Conservation (phyloP, 2,888 invertebrate species). For the Netelia fuscicornis region DNA sequence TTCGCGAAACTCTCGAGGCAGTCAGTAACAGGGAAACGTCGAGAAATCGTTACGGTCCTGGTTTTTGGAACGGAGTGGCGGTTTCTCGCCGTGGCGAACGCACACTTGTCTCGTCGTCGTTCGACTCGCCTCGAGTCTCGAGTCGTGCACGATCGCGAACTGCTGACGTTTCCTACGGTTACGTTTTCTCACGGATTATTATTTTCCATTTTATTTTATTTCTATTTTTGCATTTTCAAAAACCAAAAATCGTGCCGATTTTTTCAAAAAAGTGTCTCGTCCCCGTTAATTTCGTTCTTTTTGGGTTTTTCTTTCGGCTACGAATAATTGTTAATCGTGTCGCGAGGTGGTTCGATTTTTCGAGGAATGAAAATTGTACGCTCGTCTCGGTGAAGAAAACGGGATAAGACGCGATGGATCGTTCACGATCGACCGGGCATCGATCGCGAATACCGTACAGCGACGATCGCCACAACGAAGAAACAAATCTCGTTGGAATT, state of each 20-base stretch:
- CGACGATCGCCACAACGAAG: constrained; percentile 65
- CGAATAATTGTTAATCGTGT: too few species aligned
- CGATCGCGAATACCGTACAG: constrained; percentile 69
- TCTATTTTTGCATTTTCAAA: too few species aligned
- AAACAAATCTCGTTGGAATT: constrained; percentile 68
- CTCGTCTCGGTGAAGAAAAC: constrained; percentile 6
- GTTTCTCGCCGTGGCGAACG: constrained; percentile 72
- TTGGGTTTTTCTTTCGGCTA: neutral
- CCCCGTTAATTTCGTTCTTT: too few species aligned
- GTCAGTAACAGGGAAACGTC: neutral
- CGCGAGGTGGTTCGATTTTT: neutral
- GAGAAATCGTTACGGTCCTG: constrained; percentile 77
- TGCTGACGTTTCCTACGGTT: constrained; percentile 80
- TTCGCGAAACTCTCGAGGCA: too few species aligned
- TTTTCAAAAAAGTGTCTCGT: too few species aligned
- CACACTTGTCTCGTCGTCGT: constrained; percentile 80
- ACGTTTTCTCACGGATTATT: neutral
- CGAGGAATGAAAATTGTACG: constrained; percentile 35
- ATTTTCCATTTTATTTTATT: neutral
- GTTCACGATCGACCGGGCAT: constrained; percentile 64
- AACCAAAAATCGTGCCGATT: too few species aligned
- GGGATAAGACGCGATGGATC: constrained; percentile 63
- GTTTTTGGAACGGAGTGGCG: constrained; percentile 76
- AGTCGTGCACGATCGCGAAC: constrained; percentile 79
- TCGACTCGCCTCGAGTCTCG: constrained; percentile 77